Evolutionary conservation across 2,797 vertebrate species (phyloP).

Genomic region (Distichodus sexfasciatus): DNA sequence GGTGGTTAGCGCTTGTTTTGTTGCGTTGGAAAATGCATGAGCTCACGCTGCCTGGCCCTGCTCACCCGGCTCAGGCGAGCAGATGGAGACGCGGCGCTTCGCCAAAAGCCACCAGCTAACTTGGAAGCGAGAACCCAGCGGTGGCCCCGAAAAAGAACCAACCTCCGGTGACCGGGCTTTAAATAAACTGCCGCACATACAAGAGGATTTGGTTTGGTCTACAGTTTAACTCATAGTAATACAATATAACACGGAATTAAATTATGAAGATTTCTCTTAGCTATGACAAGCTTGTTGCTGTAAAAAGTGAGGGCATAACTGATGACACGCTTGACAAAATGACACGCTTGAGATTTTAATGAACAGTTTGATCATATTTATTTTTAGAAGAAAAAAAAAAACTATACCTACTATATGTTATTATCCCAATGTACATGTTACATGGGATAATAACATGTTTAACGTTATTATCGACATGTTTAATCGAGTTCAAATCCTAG

Average conservation of each 20-base stretch:
- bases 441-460: too few relatives aligned
- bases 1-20: conserved; percentile 78
- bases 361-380: too few relatives aligned
- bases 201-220: neutral
- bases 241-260: too few relatives aligned
- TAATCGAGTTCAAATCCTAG: too few relatives aligned
- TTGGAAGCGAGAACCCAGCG: conserved; percentile 45
- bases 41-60: conserved; percentile 22
- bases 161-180: conserved; percentile 40
- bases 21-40: conserved; percentile 77
- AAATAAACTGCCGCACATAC: conserved; percentile 48
- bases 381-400: too few relatives aligned
- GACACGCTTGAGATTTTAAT: too few relatives aligned
- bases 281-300: neutral
- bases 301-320: too few relatives aligned
- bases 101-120: conserved; percentile 52
- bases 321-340: too few relatives aligned
- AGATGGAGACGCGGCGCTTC: conserved; percentile 45
- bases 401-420: too few relatives aligned
- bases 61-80: conserved; percentile 40
- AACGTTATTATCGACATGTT: too few relatives aligned
- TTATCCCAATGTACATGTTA: too few relatives aligned
- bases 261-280: too few relatives aligned
- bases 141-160: conserved; percentile 46
- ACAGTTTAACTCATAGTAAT: neutral